Percentiles rank a stretch among this genome's conserved stretches.
phyloP scores from a whole-genome alignment of 2,888 invertebrate genomes.

The Chaetogeoica ovagalla region DNA sequence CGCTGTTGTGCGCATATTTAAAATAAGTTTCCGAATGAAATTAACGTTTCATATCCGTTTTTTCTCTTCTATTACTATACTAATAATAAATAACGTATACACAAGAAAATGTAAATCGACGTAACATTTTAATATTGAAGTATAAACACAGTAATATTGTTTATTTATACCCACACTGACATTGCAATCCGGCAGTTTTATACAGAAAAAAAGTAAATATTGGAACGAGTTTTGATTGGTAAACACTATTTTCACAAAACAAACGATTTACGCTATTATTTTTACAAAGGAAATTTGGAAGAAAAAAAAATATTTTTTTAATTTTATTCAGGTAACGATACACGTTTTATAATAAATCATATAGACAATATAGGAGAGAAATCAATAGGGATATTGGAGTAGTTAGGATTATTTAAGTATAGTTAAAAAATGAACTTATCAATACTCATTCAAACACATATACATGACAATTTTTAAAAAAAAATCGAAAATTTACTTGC shows the following conservation, averaged over 20 bases:
- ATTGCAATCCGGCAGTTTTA: too few relatives aligned
- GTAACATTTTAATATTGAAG: background rate
- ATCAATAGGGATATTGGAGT: too few relatives aligned
- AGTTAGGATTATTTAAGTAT: too few relatives aligned
- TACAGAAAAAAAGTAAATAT: constrained; percentile 6
- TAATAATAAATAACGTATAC: constrained; percentile 1
- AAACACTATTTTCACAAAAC: constrained; percentile 7
- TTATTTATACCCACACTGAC: background rate
- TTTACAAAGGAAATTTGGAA: too few relatives aligned
- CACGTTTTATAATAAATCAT: too few relatives aligned
- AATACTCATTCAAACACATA: background rate
- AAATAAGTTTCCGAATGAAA: constrained; percentile 15
- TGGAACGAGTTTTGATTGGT: background rate
- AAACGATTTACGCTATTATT: background rate
- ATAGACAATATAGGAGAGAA: too few relatives aligned
- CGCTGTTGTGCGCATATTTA: background rate
- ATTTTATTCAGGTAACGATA: too few relatives aligned
- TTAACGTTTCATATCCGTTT: background rate
- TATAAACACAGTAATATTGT: background rate
- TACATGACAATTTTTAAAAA: too few relatives aligned
- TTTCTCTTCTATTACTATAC: background rate
- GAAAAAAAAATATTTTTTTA: too few relatives aligned
- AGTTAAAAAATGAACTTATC: background rate
- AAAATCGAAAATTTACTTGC: too few relatives aligned
- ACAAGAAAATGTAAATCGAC: constrained; percentile 10